phyloP scores from a whole-genome alignment of 2,797 vertebrate species.

The Synanceia verrucosa region DNA sequence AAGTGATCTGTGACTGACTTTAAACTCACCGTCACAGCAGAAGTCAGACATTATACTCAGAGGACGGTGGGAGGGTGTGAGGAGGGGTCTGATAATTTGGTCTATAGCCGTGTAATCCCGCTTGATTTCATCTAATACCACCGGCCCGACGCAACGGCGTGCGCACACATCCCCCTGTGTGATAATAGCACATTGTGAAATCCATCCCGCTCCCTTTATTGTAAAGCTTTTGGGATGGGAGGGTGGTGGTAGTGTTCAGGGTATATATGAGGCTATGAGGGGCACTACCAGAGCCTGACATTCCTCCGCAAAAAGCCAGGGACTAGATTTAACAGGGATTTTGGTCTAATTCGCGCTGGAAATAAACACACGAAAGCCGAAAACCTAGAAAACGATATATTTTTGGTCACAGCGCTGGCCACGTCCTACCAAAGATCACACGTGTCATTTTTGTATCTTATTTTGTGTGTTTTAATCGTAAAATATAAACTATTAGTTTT shows the following conservation, averaged over 20 bases:
- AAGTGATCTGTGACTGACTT: not conserved
- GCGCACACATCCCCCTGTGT: conserved; percentile 94
- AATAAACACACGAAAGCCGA: conserved; percentile 15
- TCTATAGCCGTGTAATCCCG: conserved; percentile 93
- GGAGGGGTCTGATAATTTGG: conserved; percentile 84
- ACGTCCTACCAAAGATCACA: not conserved
- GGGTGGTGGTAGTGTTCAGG: conserved; percentile 42
- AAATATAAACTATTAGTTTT: not conserved
- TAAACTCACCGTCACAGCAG: conserved; percentile 4
- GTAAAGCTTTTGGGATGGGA: conserved; percentile 77
- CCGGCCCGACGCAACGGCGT: conserved; percentile 86
- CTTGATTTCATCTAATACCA: conserved; percentile 98
- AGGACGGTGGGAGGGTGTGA: conserved; percentile 65
- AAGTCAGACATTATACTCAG: not conserved
- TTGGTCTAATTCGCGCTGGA: conserved; percentile 83
- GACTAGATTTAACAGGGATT: conserved; percentile 90
- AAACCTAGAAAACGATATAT: not conserved
- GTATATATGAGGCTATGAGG: not conserved
- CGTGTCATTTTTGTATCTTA: not conserved
- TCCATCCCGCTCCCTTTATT: conserved; percentile 95
- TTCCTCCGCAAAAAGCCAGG: conserved; percentile 85
- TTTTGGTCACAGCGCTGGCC: not conserved
- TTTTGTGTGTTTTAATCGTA: not conserved
- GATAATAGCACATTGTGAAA: conserved; percentile 96
- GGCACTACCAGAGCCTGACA: conserved; percentile 86